Evolutionary conservation across 2,888 invertebrate genomes (phyloP).

Genomic region (Drosophila barbarae): DNA sequence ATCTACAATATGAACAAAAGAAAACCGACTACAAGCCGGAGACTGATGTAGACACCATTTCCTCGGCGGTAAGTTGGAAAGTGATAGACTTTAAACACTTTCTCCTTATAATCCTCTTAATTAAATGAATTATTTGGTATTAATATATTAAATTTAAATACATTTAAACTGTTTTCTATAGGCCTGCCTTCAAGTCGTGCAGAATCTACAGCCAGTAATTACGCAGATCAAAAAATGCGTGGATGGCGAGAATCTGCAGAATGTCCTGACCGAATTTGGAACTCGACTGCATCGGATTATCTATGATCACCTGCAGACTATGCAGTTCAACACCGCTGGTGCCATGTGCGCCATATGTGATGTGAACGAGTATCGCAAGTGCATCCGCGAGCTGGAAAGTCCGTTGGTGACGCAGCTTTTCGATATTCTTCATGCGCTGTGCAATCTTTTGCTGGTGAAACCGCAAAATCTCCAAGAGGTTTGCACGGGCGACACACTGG

Average conservation of each 20-base stretch:
- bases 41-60: constrained; percentile 90
- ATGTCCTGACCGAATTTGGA: constrained; percentile 93
- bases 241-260: constrained; percentile 95
- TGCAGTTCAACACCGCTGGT: constrained; percentile 96
- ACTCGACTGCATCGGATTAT: constrained; percentile 95
- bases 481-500: constrained; percentile 95
- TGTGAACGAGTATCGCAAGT: constrained; percentile 97
- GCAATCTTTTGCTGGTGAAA: constrained; percentile 95
- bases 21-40: constrained; percentile 96
- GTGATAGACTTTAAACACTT: neutral
- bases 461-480: constrained; percentile 98
- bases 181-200: constrained; percentile 92
- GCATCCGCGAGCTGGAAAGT: constrained; percentile 86
- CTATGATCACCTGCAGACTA: constrained; percentile 95
- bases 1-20: constrained; percentile 95
- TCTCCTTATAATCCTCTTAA: neutral
- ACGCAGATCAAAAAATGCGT: constrained; percentile 89
- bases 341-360: constrained; percentile 99
- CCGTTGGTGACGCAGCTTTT: constrained; percentile 92
- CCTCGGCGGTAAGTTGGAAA: constrained; percentile 87
- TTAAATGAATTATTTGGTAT: neutral
- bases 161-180: constrained; percentile 70
- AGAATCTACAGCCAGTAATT: constrained; percentile 88
- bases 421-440: constrained; percentile 96
- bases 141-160: too few relatives aligned